Conservation (phyloP, 2,888 invertebrate species). For the Athrips mouffetella region DNA sequence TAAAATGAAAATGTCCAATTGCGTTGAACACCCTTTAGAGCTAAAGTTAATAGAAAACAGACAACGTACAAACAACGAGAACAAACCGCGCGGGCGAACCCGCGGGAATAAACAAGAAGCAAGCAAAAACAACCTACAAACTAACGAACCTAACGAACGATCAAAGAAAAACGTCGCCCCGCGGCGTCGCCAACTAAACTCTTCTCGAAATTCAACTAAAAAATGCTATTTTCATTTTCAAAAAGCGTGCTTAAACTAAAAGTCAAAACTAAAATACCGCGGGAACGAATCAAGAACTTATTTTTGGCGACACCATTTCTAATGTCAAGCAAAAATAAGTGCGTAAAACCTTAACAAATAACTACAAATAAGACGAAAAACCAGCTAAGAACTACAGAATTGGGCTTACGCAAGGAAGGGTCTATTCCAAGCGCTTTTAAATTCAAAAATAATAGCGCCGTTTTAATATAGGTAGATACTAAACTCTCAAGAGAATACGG, state of each 20-base stretch:
- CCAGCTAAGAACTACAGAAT: too few relatives aligned
- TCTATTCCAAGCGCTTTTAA: too few relatives aligned
- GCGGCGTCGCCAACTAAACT: conserved; percentile 47
- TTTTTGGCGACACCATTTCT: conserved; percentile 10
- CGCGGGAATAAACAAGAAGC: conserved; percentile 49
- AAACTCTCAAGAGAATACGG: too few relatives aligned
- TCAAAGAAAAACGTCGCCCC: conserved; percentile 38
- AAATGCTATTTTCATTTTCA: conserved; percentile 45
- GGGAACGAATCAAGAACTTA: conserved; percentile 40
- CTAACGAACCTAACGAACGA: conserved; percentile 49
- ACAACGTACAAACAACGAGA: conserved; percentile 50
- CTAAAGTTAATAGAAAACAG: conserved; percentile 48
- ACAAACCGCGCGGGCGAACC: conserved; percentile 36
- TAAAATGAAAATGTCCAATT: conserved; percentile 41
- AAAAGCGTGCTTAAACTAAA: conserved; percentile 34
- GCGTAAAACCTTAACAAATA: conserved; percentile 35
- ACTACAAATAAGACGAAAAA: conserved; percentile 26
- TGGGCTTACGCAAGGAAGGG: too few relatives aligned
- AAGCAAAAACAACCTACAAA: conserved; percentile 61
- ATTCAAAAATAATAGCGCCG: too few relatives aligned
- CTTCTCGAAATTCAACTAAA: conserved; percentile 54
- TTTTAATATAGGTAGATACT: too few relatives aligned
- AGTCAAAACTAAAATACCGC: conserved; percentile 47
- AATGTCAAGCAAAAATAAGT: conserved; percentile 14
- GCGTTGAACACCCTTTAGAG: conserved; percentile 30